Evolutionary conservation across 2,113 vertebrate genomes (phyloP).

Genomic region (Tyrannus savana): DNA sequence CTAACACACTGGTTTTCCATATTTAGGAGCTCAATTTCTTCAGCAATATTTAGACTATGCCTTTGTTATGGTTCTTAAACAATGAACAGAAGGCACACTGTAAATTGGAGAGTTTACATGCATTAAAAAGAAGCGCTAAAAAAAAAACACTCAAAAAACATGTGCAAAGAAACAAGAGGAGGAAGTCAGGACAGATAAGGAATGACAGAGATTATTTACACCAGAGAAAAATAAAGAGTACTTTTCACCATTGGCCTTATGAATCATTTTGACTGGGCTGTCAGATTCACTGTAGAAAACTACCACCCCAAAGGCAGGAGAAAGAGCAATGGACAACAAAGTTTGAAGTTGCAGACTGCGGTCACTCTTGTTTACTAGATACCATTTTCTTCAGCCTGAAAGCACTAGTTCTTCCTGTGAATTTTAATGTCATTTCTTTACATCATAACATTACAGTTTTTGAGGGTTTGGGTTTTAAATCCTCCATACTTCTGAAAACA

Average conservation of each 20-base stretch:
- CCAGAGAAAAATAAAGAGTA: not conserved
- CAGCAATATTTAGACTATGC: not conserved
- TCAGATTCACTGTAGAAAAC: conserved; percentile 5
- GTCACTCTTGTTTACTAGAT: not conserved
- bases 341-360: not conserved
- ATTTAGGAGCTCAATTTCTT: not conserved
- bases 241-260: not conserved
- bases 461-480: not conserved
- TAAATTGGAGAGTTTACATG: not conserved
- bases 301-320: not conserved
- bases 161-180: not conserved
- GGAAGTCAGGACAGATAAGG: not conserved
- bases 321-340: not conserved
- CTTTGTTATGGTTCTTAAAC: not conserved
- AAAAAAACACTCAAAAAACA: not conserved
- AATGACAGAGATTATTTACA: not conserved
- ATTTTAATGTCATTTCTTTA: not conserved
- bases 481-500: not conserved
- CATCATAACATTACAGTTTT: not conserved
- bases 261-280: conserved; percentile 21
- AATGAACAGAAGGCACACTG: not conserved
- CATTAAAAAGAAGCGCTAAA: not conserved
- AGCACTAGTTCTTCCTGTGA: not conserved
- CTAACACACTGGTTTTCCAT: not conserved
- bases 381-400: not conserved